Conservation (phyloP, 1,140 invertebrate genomes). For the Asbolus verrucosus region DNA sequence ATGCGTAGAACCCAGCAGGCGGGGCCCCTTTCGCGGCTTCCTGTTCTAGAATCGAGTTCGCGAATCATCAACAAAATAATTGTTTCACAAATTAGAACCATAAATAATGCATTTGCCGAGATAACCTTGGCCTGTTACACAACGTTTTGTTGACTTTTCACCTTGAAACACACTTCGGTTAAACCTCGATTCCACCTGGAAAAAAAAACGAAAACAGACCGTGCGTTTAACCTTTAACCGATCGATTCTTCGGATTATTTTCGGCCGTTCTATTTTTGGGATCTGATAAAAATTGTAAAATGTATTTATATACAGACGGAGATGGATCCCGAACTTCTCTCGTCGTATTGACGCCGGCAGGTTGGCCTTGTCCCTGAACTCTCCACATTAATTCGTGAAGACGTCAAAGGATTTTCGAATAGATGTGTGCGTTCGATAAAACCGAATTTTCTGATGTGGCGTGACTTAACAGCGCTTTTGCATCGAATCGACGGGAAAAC, state of each 20-base stretch:
- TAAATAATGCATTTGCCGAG: constrained; percentile 24
- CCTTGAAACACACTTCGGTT: constrained; percentile 35
- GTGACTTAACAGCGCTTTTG: neutral
- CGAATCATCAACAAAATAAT: constrained; percentile 38
- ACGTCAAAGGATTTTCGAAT: constrained; percentile 27
- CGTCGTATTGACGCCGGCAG: constrained; percentile 19
- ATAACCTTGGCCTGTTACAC: constrained; percentile 45
- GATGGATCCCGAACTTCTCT: constrained; percentile 24
- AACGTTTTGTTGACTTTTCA: constrained; percentile 46
- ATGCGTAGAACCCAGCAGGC: constrained; percentile 13
- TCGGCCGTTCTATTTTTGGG: constrained; percentile 15
- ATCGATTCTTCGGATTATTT: constrained; percentile 6
- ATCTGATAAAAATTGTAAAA: constrained; percentile 1
- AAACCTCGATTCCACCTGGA: neutral
- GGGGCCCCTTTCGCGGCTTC: constrained; percentile 28
- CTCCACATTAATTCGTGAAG: constrained; percentile 26
- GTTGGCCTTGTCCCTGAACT: constrained; percentile 35
- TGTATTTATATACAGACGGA: constrained; percentile 11
- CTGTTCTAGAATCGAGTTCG: constrained; percentile 20
- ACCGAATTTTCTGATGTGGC: neutral
- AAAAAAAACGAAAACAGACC: neutral
- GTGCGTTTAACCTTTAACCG: neutral
- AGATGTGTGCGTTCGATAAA: too few relatives aligned
- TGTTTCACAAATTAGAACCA: constrained; percentile 37
- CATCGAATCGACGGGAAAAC: too few relatives aligned